phyloP scores from a whole-genome alignment of 2,113 vertebrate species.

The Emydura subglobosa region DNA sequence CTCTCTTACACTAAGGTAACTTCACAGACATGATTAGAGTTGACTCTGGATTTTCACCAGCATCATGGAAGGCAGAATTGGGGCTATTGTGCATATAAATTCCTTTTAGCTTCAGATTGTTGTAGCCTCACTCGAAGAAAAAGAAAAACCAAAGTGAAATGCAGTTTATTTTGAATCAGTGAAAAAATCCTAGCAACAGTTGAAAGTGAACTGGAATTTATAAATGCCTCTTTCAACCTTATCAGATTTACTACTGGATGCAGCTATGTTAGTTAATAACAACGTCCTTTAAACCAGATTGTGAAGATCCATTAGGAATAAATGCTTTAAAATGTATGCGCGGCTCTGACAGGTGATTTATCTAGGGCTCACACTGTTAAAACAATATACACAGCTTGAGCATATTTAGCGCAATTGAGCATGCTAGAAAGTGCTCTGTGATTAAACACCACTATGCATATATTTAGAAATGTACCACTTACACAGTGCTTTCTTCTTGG shows the following conservation, averaged over 20 bases:
- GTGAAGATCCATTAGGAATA: constrained; percentile 67
- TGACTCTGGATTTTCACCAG: neutral
- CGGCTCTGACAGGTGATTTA: constrained; percentile 49
- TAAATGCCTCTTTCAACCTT: constrained; percentile 63
- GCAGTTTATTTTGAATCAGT: constrained; percentile 45
- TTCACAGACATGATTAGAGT: neutral
- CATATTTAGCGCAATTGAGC: constrained; percentile 6
- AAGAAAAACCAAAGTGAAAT: constrained; percentile 39
- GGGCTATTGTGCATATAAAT: neutral
- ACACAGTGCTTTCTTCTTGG: neutral
- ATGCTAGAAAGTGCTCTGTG: neutral
- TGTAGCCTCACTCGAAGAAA: constrained; percentile 13
- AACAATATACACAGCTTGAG: constrained; percentile 20
- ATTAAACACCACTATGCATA: neutral
- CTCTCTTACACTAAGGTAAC: neutral
- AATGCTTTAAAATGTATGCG: constrained; percentile 42
- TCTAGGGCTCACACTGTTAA: constrained; percentile 42
- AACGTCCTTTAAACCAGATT: constrained; percentile 57
- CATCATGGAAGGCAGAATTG: neutral
- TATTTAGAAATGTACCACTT: neutral
- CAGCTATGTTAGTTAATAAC: constrained; percentile 64
- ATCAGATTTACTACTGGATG: constrained; percentile 54
- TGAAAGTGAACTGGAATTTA: constrained; percentile 58
- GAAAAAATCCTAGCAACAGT: constrained; percentile 62
- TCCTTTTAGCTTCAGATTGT: neutral